phyloP scores from a whole-genome alignment of 2,888 invertebrate species.

The Pedicia rivosa region DNA sequence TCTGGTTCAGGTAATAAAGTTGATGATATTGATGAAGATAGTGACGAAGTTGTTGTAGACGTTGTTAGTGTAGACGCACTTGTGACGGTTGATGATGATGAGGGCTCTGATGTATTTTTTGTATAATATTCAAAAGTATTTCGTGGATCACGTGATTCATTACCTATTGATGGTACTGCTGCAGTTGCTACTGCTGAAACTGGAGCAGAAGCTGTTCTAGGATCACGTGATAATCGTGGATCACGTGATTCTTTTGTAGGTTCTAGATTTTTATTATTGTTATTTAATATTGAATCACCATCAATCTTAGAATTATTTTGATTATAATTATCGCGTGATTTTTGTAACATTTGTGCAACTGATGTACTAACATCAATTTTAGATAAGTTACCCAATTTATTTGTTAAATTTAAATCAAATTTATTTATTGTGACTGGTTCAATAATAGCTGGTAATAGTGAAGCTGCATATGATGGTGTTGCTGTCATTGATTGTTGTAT shows the following conservation, averaged over 20 bases:
- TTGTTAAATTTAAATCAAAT: neutral
- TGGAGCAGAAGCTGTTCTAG: neutral
- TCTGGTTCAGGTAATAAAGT: no score
- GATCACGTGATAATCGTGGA: neutral
- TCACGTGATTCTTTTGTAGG: neutral
- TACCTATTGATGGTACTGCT: neutral
- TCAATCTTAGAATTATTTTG: no score
- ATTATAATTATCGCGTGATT: neutral
- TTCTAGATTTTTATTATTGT: neutral
- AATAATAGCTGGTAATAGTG: neutral
- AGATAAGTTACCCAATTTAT: neutral
- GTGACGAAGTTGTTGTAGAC: no score
- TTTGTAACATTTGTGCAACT: neutral
- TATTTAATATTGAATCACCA: neutral
- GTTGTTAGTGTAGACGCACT: no score
- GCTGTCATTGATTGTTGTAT: neutral
- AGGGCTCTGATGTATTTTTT: no score
- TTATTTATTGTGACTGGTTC: no score
- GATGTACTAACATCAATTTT: neutral
- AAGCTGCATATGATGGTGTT: neutral
- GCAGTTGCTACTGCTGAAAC: conserved; percentile 1
- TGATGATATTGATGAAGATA: no score
- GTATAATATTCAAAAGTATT: no score
- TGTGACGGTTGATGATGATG: no score
- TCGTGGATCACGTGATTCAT: conserved; percentile 10